Percentiles rank a stretch among this genome's conserved stretches.
Evolutionary conservation across 1,140 invertebrate genomes (phyloP).

Genomic region (Calliphora vicina): DNA sequence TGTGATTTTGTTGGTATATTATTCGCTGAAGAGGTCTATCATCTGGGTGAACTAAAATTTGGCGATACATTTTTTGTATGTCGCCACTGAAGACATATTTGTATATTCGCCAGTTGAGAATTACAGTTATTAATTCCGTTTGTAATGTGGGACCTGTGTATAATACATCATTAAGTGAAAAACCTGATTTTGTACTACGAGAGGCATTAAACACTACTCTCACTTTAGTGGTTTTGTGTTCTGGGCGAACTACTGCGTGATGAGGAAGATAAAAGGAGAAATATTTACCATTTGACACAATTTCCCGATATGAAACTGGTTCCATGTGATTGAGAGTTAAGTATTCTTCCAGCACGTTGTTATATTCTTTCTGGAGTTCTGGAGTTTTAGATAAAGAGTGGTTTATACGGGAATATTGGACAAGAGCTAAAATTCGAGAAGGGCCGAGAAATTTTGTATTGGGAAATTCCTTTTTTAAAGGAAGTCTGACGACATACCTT

Average conservation of each 20-base stretch:
- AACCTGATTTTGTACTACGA: not conserved
- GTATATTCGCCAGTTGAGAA: not conserved
- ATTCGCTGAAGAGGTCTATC: not conserved
- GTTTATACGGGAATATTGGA: slow-evolving; percentile 7
- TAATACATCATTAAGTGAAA: not conserved
- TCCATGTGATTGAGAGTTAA: not conserved
- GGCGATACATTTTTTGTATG: not conserved
- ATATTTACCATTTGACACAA: not conserved
- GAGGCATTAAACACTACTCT: not conserved
- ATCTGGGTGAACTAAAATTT: not conserved
- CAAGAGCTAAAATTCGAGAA: not conserved
- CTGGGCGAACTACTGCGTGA: not conserved
- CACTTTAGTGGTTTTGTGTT: not conserved
- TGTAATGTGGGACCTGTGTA: not conserved
- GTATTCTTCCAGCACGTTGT: not conserved
- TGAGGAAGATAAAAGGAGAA: slow-evolving; percentile 18
- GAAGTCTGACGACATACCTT: not conserved
- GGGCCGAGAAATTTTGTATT: not conserved
- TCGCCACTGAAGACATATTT: not conserved
- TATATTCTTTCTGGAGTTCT: not conserved
- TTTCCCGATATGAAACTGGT: not conserved
- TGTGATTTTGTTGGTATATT: not conserved
- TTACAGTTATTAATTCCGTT: not conserved
- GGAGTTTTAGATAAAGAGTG: not conserved
- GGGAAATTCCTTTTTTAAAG: not conserved